Conservation (phyloP, 2,113 vertebrate genomes). For the Castor canadensis region DNA sequence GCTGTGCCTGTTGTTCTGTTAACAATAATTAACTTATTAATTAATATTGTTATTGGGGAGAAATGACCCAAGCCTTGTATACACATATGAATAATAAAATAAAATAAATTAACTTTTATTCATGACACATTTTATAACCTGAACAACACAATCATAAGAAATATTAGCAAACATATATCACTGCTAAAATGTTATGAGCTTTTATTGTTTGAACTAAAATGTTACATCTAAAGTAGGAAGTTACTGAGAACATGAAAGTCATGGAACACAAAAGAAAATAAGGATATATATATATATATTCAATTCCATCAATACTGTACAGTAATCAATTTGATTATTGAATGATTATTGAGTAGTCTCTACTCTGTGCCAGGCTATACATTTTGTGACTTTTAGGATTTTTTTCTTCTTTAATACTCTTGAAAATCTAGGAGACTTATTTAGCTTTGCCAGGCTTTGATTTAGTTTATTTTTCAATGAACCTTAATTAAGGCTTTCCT, state of each 20-base stretch:
- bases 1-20: neutral
- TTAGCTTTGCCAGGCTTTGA: neutral
- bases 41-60: too few relatives aligned
- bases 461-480: neutral
- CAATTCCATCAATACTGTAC: neutral
- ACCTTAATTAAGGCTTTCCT: slow-evolving; percentile 4
- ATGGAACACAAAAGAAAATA: too few relatives aligned
- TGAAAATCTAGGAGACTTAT: neutral
- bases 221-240: too few relatives aligned
- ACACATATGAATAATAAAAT: too few relatives aligned
- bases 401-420: neutral
- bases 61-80: too few relatives aligned
- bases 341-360: neutral
- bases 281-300: neutral
- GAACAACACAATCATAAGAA: neutral
- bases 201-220: too few relatives aligned
- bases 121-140: neutral
- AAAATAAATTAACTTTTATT: neutral
- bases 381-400: neutral
- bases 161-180: neutral
- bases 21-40: too few relatives aligned
- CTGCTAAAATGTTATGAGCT: neutral
- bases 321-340: neutral
- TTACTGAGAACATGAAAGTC: too few relatives aligned
- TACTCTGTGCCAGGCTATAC: neutral